Evolutionary conservation across 2,113 vertebrate genomes (phyloP).

Genomic region (Camarhynchus parvulus): DNA sequence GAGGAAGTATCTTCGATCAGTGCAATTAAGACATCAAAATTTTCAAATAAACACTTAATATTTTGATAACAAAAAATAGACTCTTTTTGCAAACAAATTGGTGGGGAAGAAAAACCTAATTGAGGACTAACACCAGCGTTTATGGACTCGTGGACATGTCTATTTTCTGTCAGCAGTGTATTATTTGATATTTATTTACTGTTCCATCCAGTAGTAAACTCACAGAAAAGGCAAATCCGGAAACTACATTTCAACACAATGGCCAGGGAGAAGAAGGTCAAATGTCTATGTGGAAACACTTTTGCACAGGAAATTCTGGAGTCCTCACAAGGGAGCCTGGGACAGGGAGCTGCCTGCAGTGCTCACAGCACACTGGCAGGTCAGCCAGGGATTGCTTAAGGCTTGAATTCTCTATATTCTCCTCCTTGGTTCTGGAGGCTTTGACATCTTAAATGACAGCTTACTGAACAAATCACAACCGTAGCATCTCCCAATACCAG

Average conservation of each 20-base stretch:
- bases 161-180: neutral
- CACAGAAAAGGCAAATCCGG: neutral
- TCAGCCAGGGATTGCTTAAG: neutral
- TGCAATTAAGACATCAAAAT: neutral
- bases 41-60: neutral
- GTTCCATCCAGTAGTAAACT: neutral
- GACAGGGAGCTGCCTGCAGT: too few relatives aligned
- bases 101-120: rapidly evolving
- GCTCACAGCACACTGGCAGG: neutral
- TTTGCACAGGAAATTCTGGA: neutral
- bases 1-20: neutral
- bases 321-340: neutral
- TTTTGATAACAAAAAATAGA: neutral
- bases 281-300: neutral
- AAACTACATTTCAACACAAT: neutral
- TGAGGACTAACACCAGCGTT: neutral
- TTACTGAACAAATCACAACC: neutral
- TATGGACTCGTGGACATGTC: neutral
- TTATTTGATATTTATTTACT: neutral
- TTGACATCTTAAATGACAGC: neutral
- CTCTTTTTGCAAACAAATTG: neutral
- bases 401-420: neutral
- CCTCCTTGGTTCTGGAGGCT: neutral
- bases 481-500: neutral
- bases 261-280: neutral